These are phyloP conservation scores for Thelaira solivaga DNA, from an alignment of 2,888 invertebrate species.

Conservation along the genomic window DNA sequence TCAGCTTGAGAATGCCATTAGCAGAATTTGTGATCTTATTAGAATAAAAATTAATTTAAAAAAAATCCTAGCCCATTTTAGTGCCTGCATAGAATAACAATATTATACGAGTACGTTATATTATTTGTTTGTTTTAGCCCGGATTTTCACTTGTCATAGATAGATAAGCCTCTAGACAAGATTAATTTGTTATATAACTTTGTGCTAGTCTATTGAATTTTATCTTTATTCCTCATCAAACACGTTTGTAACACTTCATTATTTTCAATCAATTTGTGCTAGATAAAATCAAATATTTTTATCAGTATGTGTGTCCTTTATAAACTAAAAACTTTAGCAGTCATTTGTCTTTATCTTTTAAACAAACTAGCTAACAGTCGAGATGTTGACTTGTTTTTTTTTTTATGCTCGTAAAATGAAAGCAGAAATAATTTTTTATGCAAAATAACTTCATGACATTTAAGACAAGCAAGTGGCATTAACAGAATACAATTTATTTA, in stretches of 20 bases:
- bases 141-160: not conserved
- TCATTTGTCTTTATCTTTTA: constrained; percentile 54
- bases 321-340: not conserved
- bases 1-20: too few relatives aligned
- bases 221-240: not conserved
- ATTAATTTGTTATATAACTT: not conserved
- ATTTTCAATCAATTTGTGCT: constrained; percentile 53
- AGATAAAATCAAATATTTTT: constrained; percentile 25
- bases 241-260: constrained; percentile 41
- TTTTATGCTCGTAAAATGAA: not conserved
- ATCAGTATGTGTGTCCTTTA: not conserved
- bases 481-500: constrained; percentile 29
- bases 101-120: too few relatives aligned
- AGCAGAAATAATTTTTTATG: constrained; percentile 32
- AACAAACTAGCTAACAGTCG: not conserved
- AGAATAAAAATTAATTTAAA: too few relatives aligned
- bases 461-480: constrained; percentile 10
- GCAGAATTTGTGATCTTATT: too few relatives aligned
- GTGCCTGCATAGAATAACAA: too few relatives aligned
- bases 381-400: constrained; percentile 11
- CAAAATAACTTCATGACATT: constrained; percentile 28
- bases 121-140: too few relatives aligned
- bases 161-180: not conserved
- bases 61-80: too few relatives aligned
- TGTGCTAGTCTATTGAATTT: not conserved